Evolutionary conservation across 2,113 vertebrate species (phyloP).

Genomic region (Brevimyrus niger): DNA sequence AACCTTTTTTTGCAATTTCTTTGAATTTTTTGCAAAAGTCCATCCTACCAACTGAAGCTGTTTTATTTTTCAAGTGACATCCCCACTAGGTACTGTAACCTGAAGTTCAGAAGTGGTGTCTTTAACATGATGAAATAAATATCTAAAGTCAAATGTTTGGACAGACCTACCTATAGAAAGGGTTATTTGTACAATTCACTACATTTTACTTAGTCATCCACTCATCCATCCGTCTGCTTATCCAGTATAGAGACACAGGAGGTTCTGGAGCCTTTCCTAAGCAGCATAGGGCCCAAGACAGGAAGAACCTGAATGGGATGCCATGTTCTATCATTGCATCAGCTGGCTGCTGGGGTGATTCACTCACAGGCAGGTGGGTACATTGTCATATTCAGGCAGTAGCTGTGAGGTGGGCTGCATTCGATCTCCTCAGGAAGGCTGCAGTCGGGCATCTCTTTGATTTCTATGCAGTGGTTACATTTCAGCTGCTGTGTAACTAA

Average conservation of each 20-base stretch:
- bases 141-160: background rate
- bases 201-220: background rate
- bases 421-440: background rate
- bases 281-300: background rate
- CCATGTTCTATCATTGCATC: background rate
- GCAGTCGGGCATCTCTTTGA: background rate
- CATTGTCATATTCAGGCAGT: slow-evolving; percentile 5
- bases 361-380: slow-evolving; percentile 9
- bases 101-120: background rate
- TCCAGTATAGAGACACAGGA: background rate
- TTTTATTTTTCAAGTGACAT: background rate
- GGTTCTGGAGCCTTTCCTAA: background rate
- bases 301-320: background rate
- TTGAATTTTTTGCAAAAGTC: too few relatives aligned
- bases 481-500: background rate
- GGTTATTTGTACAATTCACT: background rate
- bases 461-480: slow-evolving; percentile 9
- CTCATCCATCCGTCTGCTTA: background rate
- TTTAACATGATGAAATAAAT: background rate
- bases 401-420: background rate
- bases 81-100: background rate
- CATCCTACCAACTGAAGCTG: background rate
- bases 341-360: background rate
- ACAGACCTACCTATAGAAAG: background rate
- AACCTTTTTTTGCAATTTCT: background rate